Conservation (phyloP, 1,140 invertebrate genomes). For the Drosophila miranda region DNA sequence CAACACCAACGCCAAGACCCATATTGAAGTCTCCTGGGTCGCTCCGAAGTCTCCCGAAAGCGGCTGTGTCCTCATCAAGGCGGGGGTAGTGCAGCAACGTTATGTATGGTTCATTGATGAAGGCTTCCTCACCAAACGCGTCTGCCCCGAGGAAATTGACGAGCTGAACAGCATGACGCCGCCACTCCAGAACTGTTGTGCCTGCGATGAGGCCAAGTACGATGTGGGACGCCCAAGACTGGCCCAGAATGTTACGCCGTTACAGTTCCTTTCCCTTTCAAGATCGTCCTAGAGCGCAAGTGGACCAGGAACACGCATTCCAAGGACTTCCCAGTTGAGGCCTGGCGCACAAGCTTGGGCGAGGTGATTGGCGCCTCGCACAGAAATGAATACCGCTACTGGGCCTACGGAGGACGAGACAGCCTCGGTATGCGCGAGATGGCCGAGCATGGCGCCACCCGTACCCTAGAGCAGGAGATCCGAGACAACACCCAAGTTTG, state of each 20-base stretch:
- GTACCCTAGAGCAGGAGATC: conserved; percentile 94
- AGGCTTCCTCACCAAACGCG: conserved; percentile 87
- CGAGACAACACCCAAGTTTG: conserved; percentile 85
- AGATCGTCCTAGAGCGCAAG: conserved; percentile 96
- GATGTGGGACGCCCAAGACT: conserved; percentile 84
- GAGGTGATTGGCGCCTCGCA: conserved; percentile 99
- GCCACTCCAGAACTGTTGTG: conserved; percentile 90
- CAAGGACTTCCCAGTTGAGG: conserved; percentile 95
- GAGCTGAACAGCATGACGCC: conserved; percentile 87
- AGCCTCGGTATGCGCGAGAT: conserved; percentile 94
- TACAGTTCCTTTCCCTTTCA: background rate
- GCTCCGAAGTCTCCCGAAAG: conserved; percentile 87
- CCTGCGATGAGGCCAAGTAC: conserved; percentile 97
- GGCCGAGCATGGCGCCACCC: conserved; percentile 95
- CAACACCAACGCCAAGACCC: conserved; percentile 87
- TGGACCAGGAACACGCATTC: conserved; percentile 99
- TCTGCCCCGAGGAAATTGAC: conserved; percentile 90
- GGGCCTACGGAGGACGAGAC: conserved; percentile 93
- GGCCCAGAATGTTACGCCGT: too few relatives aligned
- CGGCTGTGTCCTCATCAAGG: conserved; percentile 90
- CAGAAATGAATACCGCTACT: conserved; percentile 93
- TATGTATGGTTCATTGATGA: conserved; percentile 95
- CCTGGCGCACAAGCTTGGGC: conserved; percentile 95
- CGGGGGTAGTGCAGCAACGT: conserved; percentile 91
- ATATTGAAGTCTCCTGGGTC: conserved; percentile 88